Evolutionary conservation across 1,140 invertebrate genomes (phyloP).

Genomic region (Dinothrombium tinctorium): DNA sequence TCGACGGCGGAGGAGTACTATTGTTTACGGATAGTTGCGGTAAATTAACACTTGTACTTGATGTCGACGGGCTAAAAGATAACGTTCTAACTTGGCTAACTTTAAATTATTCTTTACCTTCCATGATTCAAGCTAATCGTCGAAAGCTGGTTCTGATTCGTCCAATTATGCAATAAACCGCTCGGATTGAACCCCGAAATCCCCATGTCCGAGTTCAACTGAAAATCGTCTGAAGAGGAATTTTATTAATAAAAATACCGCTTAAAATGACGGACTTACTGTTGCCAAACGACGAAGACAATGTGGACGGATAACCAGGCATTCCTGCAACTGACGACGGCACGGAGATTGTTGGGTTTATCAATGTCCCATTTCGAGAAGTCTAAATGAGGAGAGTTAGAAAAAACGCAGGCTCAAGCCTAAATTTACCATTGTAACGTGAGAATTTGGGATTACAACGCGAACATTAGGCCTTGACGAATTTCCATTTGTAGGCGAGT

Average conservation of each 20-base stretch:
- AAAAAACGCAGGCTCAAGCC: not conserved
- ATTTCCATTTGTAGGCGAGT: slow-evolving; percentile 4
- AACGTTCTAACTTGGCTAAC: too few relatives aligned
- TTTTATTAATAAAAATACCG: slow-evolving; percentile 8
- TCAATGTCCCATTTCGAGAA: slow-evolving; percentile 9
- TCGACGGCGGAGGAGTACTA: slow-evolving; percentile 44
- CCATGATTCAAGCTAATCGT: slow-evolving; percentile 4
- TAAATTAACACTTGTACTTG: not conserved
- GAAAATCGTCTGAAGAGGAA: slow-evolving; percentile 21
- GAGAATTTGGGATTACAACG: slow-evolving; percentile 52
- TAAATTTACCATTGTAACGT: slow-evolving; percentile 14
- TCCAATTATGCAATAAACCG: slow-evolving; percentile 17
- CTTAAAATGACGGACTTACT: slow-evolving; percentile 27
- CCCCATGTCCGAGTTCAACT: slow-evolving; percentile 19
- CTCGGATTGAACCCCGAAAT: slow-evolving; percentile 17
- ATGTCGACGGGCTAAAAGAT: too few relatives aligned
- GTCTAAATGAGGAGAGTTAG: not conserved
- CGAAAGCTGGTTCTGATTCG: slow-evolving; percentile 18
- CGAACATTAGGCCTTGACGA: slow-evolving; percentile 37
- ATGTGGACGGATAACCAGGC: slow-evolving; percentile 34
- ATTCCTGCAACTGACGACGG: slow-evolving; percentile 22
- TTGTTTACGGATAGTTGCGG: slow-evolving; percentile 40
- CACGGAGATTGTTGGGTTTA: slow-evolving; percentile 10
- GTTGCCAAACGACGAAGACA: slow-evolving; percentile 38
- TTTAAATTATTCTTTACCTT: too few relatives aligned